phyloP scores from a whole-genome alignment of 2,888 invertebrate species.

The Cryptosula pallasiana region DNA sequence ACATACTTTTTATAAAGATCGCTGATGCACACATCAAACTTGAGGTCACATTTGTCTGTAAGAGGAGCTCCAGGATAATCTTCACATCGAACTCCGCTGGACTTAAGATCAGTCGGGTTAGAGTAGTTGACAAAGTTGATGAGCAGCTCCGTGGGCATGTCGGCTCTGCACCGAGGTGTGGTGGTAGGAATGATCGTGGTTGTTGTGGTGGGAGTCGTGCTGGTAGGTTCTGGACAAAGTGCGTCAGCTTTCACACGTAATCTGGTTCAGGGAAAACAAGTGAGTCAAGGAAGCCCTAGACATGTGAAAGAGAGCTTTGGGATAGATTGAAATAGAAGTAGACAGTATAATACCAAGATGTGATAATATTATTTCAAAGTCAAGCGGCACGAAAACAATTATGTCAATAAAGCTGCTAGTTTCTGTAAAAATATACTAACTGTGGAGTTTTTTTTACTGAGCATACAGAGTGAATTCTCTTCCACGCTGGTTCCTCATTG shows the following conservation, averaged over 20 bases:
- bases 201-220: constrained; percentile 1
- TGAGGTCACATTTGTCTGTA: neutral
- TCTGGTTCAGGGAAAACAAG: neutral
- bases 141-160: neutral
- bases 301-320: too few relatives aligned
- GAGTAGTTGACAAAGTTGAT: constrained; percentile 20
- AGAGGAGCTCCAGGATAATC: neutral
- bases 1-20: neutral
- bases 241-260: neutral
- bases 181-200: constrained; percentile 8
- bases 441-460: too few relatives aligned
- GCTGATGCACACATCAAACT: constrained; percentile 20
- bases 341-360: too few relatives aligned
- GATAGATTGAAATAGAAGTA: too few relatives aligned
- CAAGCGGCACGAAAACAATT: too few relatives aligned
- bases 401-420: too few relatives aligned
- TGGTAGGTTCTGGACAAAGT: neutral
- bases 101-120: neutral
- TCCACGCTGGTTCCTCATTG: too few relatives aligned
- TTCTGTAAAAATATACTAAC: too few relatives aligned
- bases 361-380: too few relatives aligned
- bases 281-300: neutral
- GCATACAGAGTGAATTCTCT: too few relatives aligned
- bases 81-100: neutral
- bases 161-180: neutral